Conservation (phyloP, 92 coral and sea anemone species). For the Palythoa grandiflora region DNA sequence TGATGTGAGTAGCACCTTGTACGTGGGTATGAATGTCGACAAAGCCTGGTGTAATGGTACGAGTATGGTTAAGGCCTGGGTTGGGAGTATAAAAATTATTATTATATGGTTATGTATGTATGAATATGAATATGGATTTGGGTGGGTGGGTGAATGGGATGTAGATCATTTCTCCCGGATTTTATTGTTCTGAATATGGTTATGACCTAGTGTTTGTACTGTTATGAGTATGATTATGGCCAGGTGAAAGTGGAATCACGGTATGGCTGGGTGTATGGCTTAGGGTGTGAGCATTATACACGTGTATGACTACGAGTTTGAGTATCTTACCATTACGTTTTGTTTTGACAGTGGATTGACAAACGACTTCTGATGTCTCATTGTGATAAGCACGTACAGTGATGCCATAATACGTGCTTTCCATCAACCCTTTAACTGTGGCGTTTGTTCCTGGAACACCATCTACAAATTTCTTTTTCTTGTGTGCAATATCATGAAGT, state of each 20-base stretch:
- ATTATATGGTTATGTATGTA: too few species aligned
- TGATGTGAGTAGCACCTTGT: too few species aligned
- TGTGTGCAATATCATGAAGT: neutral
- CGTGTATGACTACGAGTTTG: neutral
- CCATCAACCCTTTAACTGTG: neutral
- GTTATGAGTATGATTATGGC: too few species aligned
- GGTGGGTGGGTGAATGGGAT: too few species aligned
- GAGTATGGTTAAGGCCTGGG: too few species aligned
- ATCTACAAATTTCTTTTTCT: neutral
- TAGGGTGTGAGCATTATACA: neutral
- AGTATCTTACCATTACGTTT: slow-evolving; percentile 24
- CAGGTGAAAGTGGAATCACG: neutral
- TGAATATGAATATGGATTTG: too few species aligned
- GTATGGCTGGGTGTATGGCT: neutral
- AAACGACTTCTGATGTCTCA: neutral
- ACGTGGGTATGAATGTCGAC: too few species aligned
- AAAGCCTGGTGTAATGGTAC: too few species aligned
- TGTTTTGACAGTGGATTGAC: slow-evolving; percentile 18
- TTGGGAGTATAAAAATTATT: too few species aligned
- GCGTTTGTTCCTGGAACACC: neutral
- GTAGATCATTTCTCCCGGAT: too few species aligned
- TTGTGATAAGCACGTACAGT: slow-evolving; percentile 21
- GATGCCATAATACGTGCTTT: slow-evolving; percentile 13
- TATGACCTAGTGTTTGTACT: too few species aligned
- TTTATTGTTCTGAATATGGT: too few species aligned